Conservation (phyloP, 2,797 vertebrate species). For the Enteromius paludinosus region DNA sequence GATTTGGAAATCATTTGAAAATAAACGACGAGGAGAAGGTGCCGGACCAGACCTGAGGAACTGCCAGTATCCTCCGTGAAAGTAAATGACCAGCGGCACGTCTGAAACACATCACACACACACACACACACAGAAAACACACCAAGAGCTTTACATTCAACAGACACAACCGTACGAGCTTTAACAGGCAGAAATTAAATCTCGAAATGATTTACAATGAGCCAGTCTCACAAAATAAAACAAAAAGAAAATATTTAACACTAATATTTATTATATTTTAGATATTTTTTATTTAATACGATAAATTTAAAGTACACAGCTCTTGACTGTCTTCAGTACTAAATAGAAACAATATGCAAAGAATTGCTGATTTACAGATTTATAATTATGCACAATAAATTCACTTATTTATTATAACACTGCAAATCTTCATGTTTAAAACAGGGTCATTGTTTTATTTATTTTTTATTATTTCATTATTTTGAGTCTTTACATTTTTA, state of each 20-base stretch:
- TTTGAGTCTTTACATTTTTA: too few relatives aligned
- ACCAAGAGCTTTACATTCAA: not conserved
- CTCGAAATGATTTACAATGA: not conserved
- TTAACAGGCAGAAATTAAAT: not conserved
- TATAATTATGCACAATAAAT: not conserved
- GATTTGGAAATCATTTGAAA: not conserved
- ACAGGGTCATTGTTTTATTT: not conserved
- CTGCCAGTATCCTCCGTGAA: slow-evolving; percentile 98
- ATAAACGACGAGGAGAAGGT: too few relatives aligned
- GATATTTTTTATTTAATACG: too few relatives aligned
- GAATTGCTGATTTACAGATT: not conserved
- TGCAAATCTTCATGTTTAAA: not conserved
- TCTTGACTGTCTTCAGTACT: not conserved
- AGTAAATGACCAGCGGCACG: slow-evolving; percentile 84
- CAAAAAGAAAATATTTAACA: not conserved
- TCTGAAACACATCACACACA: slow-evolving; percentile 70
- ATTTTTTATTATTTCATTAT: too few relatives aligned
- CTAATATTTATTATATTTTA: not conserved
- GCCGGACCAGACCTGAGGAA: slow-evolving; percentile 82
- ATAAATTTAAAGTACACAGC: not conserved
- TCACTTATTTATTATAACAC: not conserved
- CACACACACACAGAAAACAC: not conserved
- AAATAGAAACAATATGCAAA: not conserved
- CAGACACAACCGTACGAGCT: not conserved
- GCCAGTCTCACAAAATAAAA: not conserved